Evolutionary conservation across 2,113 vertebrate genomes (phyloP), one percentile per base, ranked within the genome.

Genomic region (Vimba vimba): DNA sequence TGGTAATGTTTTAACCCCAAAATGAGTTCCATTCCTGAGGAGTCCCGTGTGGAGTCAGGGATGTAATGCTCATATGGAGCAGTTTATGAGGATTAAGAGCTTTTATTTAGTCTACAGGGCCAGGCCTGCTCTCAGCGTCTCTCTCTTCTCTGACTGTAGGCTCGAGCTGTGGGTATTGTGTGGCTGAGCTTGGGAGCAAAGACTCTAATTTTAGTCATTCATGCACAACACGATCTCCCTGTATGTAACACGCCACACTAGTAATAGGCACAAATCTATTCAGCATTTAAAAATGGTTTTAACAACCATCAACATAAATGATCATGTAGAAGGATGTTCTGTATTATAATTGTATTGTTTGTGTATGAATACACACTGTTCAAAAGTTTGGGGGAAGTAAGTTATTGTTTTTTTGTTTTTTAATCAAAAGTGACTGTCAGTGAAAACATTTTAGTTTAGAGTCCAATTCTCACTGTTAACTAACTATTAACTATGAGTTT

Each of bases 1-100:
- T 90, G 93, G 91, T 93, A 92, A 94, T 92, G 91, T 93, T 93
- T 92, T 91, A 91, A 77, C 75, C 82, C 17, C 82, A 25, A 93
- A 94, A 95, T 94, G 91, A 94, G 88, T 94, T 93, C 92, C 93
- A 93, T 92, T 92, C 89, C 66, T 77, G 86, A 81, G 85, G 87
- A 89, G 86, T 89, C 59, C 87, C 87, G 84, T 25, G 77, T 85
- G 66, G 90, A 90, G 88, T 89, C 83, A 87, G 86, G 89, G 91
- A 92, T 91, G 87, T 91, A 90, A 91, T 90, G 82, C 91, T 95
- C 93, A 93, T 93, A 93, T 94, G 94, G 93, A 93, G 90, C 84
- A 90, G 91, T 94, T 95, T 94, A 94, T 91, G 85, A 92, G 94
- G 94, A 95, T 95, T 93, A 95, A 88, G 91, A 90, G 91, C 86